Evolutionary conservation across 2,113 vertebrate genomes (phyloP), one percentile per base, ranked within the genome.

Genomic region (Macaca fascicularis): DNA sequence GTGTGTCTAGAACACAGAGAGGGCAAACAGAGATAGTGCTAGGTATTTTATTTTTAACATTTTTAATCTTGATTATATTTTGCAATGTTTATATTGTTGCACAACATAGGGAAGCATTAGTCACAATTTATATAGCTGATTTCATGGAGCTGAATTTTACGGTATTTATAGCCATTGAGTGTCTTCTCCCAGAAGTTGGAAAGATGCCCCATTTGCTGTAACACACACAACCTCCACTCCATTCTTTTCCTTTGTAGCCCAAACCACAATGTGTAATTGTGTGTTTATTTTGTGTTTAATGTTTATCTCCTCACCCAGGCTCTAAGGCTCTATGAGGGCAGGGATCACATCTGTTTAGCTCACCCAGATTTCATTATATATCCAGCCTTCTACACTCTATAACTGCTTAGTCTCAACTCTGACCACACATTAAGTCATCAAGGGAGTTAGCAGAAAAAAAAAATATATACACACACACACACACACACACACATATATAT

Each of bases 251-350:
- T 85, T 92, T 70, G 80, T 83, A 92, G 90, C n/a, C n/a, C n/a
- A 94, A 95, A 89, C 89, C 93, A 86, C 84, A 79, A 50, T 70
- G 95, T 90, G 70, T 85, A 88, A 94, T 48, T 92, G 70, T 57
- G 80, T 95, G 92, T 94, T 96, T 93, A 52, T 72, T 93, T 91
- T 93, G 75, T 96, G 76, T 96, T 97, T 89, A 82, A 94, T 95
- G 88, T 95, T 96, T 90, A 74, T 85, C 76, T 96, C 86, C 38
- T 85, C n/a, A 81, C 89, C 94, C n/a, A 69, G 45, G 69, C 55
- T 83, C 43, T 64, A 35, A 57, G 74, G 32, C 48, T 32, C 27
- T 85, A 3, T 14, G 84, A 79, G 64, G 94, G 64, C 70, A 92
- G 88, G 89, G 84, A 48, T 92, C 87, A 90, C 84, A 81, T 89